Conservation (phyloP, 2,888 invertebrate species). For the Rhorus exstirpatorius region DNA sequence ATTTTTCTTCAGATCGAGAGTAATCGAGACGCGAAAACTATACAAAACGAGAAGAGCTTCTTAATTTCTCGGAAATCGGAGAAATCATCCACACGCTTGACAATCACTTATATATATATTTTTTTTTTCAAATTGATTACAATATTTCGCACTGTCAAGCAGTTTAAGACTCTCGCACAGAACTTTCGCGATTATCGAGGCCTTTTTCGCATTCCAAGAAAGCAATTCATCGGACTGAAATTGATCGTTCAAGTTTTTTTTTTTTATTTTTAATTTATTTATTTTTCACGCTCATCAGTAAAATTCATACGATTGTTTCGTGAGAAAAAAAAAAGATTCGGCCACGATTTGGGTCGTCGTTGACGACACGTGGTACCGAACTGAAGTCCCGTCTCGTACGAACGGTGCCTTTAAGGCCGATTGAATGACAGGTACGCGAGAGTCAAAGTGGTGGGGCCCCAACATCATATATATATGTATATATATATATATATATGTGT, state of each 20-base stretch:
- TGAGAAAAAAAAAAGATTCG: slow-evolving; percentile 29
- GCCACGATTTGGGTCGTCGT: slow-evolving; percentile 67
- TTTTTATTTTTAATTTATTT: slow-evolving; percentile 3
- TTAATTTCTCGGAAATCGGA: not conserved
- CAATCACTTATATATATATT: not conserved
- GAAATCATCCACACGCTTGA: no score
- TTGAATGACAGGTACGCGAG: slow-evolving; percentile 72
- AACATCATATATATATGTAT: no score
- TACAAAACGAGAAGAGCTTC: not conserved
- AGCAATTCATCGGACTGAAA: not conserved
- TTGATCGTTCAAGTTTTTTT: not conserved
- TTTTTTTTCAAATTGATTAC: not conserved
- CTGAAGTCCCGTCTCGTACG: slow-evolving; percentile 69
- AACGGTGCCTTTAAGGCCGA: slow-evolving; percentile 74
- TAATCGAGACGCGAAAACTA: slow-evolving; percentile 23
- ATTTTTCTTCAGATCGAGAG: slow-evolving; percentile 39
- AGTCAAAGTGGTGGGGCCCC: slow-evolving; percentile 71
- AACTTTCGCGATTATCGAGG: not conserved
- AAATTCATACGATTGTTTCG: slow-evolving; percentile 6
- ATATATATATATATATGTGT: no score
- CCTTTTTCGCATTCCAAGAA: not conserved
- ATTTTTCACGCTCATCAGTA: not conserved
- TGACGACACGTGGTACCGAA: slow-evolving; percentile 75
- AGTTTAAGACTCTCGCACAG: slow-evolving; percentile 14
- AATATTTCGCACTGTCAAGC: slow-evolving; percentile 22